These are phyloP conservation scores for Diachasmimorpha longicaudata DNA, from an alignment of 1,140 invertebrate genomes.

Conservation along the genomic window DNA sequence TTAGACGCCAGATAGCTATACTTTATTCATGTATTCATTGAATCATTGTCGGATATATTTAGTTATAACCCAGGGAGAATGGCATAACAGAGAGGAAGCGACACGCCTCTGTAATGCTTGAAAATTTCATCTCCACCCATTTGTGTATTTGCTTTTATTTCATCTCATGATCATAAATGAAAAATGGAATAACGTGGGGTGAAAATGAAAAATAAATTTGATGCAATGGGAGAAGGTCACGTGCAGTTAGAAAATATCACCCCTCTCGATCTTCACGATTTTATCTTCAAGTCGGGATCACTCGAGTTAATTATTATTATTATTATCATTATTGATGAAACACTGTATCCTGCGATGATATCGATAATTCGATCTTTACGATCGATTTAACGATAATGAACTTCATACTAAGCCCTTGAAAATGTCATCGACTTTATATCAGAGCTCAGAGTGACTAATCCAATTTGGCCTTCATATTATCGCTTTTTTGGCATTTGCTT, in stretches of 20 bases:
- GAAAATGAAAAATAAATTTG: background rate
- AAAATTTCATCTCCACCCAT: background rate
- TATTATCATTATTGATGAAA: background rate
- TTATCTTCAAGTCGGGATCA: background rate
- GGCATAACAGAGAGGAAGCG: background rate
- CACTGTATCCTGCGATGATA: background rate
- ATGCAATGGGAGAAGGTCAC: background rate
- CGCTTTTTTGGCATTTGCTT: too few species aligned
- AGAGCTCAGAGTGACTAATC: background rate
- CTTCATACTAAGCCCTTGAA: background rate
- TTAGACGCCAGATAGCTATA: background rate
- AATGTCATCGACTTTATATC: background rate
- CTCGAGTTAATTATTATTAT: slow-evolving; percentile 11
- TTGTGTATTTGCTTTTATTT: background rate
- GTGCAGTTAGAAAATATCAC: background rate
- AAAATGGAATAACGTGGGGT: background rate
- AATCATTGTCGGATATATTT: slow-evolving; percentile 36
- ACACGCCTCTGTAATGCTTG: too few species aligned
- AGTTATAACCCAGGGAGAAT: background rate
- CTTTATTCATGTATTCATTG: slow-evolving; percentile 42
- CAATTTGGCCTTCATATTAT: too few species aligned
- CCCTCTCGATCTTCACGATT: background rate
- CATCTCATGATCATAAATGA: background rate
- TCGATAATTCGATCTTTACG: slow-evolving; percentile 15
- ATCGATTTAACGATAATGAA: slow-evolving; percentile 8